Evolutionary conservation across 2,113 vertebrate species (phyloP).

Genomic region (Myrmophylax atrothorax): DNA sequence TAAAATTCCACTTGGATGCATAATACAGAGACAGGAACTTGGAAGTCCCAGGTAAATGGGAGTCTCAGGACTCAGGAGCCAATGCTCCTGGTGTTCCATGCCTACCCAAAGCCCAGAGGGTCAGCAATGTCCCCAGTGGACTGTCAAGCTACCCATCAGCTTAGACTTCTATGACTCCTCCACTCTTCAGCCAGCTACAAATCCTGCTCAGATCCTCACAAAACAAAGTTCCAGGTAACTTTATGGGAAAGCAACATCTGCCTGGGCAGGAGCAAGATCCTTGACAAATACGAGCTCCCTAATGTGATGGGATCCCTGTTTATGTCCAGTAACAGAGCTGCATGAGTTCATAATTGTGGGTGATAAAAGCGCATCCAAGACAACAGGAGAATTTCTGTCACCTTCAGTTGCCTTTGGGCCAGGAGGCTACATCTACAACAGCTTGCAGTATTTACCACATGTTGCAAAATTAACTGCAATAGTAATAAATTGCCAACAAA

Average conservation of each 20-base stretch:
- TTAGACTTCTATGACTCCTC: background rate
- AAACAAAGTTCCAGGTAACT: background rate
- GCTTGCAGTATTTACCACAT: background rate
- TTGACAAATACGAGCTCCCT: background rate
- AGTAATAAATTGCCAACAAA: background rate
- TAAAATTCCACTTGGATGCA: constrained; percentile 25
- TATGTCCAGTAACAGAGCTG: background rate
- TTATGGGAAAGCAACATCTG: background rate
- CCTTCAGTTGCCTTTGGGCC: background rate
- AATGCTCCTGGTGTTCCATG: background rate
- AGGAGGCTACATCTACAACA: background rate
- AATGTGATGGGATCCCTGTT: background rate
- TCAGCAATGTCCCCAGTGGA: background rate
- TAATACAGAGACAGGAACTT: background rate
- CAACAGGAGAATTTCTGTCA: background rate
- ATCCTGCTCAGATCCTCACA: background rate
- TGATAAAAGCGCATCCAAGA: background rate
- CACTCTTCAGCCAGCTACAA: background rate
- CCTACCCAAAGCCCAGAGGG: background rate
- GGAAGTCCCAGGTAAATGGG: constrained; percentile 21
- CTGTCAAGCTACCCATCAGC: background rate
- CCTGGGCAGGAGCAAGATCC: background rate
- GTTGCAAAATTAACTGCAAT: background rate
- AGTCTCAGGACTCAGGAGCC: background rate
- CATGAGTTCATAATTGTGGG: background rate